Evolutionary conservation across 2,113 vertebrate species (phyloP), one percentile per base, ranked within the genome.

Genomic region (Oostethus manadensis): DNA sequence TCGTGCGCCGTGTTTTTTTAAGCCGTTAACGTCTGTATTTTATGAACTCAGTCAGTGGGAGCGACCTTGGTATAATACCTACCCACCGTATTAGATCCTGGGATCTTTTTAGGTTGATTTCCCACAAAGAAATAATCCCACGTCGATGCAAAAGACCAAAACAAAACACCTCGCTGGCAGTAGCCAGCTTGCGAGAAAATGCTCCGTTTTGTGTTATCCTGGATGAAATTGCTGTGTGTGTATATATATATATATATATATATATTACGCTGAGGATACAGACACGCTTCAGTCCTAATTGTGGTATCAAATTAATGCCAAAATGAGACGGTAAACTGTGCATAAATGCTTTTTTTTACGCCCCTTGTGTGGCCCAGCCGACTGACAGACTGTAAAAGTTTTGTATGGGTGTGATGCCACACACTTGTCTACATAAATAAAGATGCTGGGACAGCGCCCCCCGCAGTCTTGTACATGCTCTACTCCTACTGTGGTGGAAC

Each of bases 231-330:
- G 1, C 5, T 65, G 44, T 21, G 40, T 76, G 23, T n/a, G n/a
- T n/a, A n/a, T n/a, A n/a, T n/a, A n/a, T n/a, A n/a, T n/a, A n/a
- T n/a, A n/a, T n/a, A n/a, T n/a, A n/a, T n/a, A n/a, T n/a, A n/a
- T n/a, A n/a, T n/a, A 62, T 56, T 65, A 29, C 51, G 49, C 35
- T 22, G 35, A 47, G 10, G 16, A 59, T 62, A 23, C 21, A 47
- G 56, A 26, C 13, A 44, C 2, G 21, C 50, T 50, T 38, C 67
- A 66, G 8, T 50, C 18, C 59, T 66, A n/a, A 63, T 53, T 55
- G 64, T 45, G 44, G 51, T 10, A 38, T 66, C 58, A 50, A 69
- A 59, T 69, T 61, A 47, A 71, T 51, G 57, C 22, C 26, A 51
- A 44, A 45, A 62, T 26, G 26, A 33, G 14, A 50, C 6, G 26